Evolutionary conservation across 2,888 invertebrate species (phyloP), one percentile per base, ranked within the genome.

Genomic region (Sphecodes monilicornis): DNA sequence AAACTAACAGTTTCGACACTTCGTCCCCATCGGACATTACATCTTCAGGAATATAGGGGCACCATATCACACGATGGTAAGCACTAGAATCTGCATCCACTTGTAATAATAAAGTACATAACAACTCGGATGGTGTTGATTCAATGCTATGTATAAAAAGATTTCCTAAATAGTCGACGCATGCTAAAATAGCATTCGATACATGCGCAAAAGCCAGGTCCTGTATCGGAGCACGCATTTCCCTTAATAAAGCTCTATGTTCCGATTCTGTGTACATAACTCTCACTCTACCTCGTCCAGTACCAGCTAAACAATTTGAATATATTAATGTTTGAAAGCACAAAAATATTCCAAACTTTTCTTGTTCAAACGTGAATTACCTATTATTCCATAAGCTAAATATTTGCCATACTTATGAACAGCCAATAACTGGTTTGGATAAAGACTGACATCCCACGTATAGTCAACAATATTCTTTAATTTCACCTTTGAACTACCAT

Each of bases 171-270:
- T 97, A 97, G 95, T 99, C 99, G 75, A 99, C 97, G 90, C 97
- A 97, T 0, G 98, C 99, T 64, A 99, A 95, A 82, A 98, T 96
- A 64, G 97, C 96, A 90, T 97, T 97, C 78, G 96, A 96, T 70
- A 98, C 97, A 94, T 98, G 97, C 5, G 99, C 98, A 95, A 99
- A 99, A 1, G 98, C 97, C 73, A 99, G 95, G 95, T 99, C 99
- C 94, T 98, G 97, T n/a, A 99, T 97, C 94, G 97, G 96, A 60
- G 98, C 98, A 75, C 96, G 96, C 96, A 98, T 97, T 66, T 98
- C 98, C 94, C 98, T 98, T 76, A 99, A 97, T 36, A 99, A 95
- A 1, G 97, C 96, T 78, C 99, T 96, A 88, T 97, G 96, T 90
- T 97, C 97, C 2, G 96, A 96, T 85, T 97, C 97, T 90, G 96